Evolutionary conservation across 1,140 invertebrate genomes (phyloP).

Genomic region (Temnothorax curvispinosus): DNA sequence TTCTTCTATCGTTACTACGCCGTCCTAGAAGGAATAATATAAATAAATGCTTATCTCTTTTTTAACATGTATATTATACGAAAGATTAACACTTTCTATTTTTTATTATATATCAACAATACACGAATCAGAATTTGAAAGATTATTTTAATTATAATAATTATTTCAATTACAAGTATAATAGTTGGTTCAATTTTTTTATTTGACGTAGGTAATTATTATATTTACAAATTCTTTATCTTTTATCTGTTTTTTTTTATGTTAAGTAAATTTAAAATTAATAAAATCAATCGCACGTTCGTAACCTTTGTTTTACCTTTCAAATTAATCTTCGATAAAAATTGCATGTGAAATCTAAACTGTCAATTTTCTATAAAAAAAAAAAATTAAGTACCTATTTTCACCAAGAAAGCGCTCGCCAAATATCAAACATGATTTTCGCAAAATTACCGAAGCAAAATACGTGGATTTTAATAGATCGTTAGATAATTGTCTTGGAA

Average conservation of each 20-base stretch:
- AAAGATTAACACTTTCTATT: neutral
- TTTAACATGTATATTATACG: neutral
- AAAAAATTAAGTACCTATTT: neutral
- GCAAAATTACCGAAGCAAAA: neutral
- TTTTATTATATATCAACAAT: neutral
- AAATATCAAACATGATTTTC: neutral
- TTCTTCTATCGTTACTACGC: slow-evolving; percentile 92
- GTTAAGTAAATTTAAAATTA: neutral
- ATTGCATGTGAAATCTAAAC: neutral
- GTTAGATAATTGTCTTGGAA: neutral
- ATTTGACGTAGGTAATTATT: neutral
- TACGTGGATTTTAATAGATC: neutral
- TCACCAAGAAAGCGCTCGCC: neutral
- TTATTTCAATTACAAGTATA: neutral
- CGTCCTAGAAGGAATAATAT: slow-evolving; percentile 87
- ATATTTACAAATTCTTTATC: neutral
- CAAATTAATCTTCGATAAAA: neutral
- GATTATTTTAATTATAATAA: neutral
- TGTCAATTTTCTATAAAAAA: neutral
- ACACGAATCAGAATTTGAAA: neutral
- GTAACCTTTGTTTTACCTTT: neutral
- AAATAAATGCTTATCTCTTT: neutral
- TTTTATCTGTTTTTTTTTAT: neutral
- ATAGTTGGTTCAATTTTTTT: neutral
- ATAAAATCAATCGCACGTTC: neutral